phyloP scores from a whole-genome alignment of 2,888 invertebrate species.

The Mythimna lalbum region DNA sequence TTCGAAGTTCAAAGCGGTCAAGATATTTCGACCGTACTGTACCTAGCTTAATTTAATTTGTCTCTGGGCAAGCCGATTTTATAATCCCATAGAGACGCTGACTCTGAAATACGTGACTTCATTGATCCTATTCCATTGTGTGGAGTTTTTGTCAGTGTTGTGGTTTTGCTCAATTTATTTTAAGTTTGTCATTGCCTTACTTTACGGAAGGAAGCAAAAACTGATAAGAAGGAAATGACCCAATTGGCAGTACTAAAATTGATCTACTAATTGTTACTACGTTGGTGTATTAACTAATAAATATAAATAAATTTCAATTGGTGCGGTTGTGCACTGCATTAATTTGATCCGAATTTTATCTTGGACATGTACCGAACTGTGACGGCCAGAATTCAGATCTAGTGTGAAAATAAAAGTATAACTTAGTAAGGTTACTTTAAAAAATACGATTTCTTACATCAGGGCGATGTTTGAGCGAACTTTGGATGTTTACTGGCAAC shows the following conservation, averaged over 20 bases:
- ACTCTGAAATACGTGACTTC: slow-evolving; percentile 1
- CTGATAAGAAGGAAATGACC: neutral
- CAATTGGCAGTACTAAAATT: neutral
- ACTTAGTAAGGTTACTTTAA: too few relatives aligned
- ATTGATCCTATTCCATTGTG: slow-evolving; percentile 6
- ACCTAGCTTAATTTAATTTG: too few relatives aligned
- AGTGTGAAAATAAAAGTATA: too few relatives aligned
- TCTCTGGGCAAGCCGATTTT: neutral
- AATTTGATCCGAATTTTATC: too few relatives aligned
- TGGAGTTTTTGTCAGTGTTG: slow-evolving; percentile 1
- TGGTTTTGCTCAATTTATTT: neutral
- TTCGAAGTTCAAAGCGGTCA: too few relatives aligned
- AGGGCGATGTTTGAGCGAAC: neutral
- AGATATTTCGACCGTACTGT: too few relatives aligned
- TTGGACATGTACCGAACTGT: too few relatives aligned
- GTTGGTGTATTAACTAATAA: too few relatives aligned
- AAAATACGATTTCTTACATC: neutral
- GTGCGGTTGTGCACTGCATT: too few relatives aligned
- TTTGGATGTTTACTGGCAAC: neutral
- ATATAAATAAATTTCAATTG: too few relatives aligned
- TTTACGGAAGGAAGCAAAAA: slow-evolving; percentile 6
- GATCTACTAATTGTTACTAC: neutral
- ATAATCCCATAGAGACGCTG: neutral
- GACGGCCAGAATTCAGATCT: too few relatives aligned
- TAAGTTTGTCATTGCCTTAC: neutral